Evolutionary conservation across 2,113 vertebrate species (phyloP), one percentile per base, ranked within the genome.

Genomic region (Corydoras sp.): DNA sequence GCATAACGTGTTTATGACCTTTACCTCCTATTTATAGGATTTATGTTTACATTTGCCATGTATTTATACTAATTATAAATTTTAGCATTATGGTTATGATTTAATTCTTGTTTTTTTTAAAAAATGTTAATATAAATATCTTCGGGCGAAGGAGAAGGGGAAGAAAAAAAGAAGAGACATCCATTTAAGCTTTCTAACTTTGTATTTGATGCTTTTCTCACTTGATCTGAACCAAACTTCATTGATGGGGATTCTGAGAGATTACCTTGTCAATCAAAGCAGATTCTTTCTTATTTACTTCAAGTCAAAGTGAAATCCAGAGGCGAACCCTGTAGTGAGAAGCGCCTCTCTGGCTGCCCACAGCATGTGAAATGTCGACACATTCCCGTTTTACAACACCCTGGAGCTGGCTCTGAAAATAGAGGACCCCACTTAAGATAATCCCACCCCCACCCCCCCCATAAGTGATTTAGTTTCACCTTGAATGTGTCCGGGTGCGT

Each of bases 381-480:
- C 76, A 74, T 71, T 76, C 56, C 56, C 71, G 68, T 69, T 84
- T 85, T 81, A 70, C 76, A 77, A 77, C 54, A 82, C 62, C 73
- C 54, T 62, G 73, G 77, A 59, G 76, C 65, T 82, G 79, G 83
- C 74, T 83, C 83, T 74, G 76, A 76, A 79, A 81, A 84, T 80
- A 59, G 72, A 88, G 79, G 67, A 76, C 73, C 83, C 78, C 69
- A 79, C 70, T 72, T 15, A 11, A 35, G 69, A 50, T 82, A 80
- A 83, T 24, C 18, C 18, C 18, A 24, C 18, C 18, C 18, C 18
- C 18, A 24, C 18, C 18, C 18, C 75, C 72, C 80, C 81, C 65
- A 84, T 81, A 86, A 83, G 58, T 77, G 76, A 84, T 85, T 83
- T 83, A 14, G 81, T 85, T 81, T 87, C 18, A 24, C 18, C 18